These are phyloP conservation scores for Diarsia mendica DNA, from an alignment of 2,888 invertebrate genomes.

Conservation along the genomic window DNA sequence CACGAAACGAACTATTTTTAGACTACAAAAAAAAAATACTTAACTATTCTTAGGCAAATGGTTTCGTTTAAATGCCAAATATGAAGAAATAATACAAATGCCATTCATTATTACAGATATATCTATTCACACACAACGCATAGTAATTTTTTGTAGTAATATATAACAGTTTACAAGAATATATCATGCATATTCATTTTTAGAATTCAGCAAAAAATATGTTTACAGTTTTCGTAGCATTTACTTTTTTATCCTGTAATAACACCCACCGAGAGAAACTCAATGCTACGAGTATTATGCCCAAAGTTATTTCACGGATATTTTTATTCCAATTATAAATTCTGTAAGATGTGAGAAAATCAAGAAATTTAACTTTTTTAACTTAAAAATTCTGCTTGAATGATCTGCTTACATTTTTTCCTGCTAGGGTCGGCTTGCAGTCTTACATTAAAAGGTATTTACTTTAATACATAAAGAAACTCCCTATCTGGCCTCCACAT, in stretches of 20 bases:
- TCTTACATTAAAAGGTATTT: neutral
- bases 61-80: neutral
- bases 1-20: constrained; percentile 3
- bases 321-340: neutral
- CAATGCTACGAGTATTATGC: neutral
- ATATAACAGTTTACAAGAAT: neutral
- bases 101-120: neutral
- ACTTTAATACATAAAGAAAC: neutral
- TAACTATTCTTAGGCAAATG: neutral
- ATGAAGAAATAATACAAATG: neutral
- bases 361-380: neutral
- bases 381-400: neutral
- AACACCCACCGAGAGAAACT: constrained; percentile 1
- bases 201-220: neutral
- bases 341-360: too few relatives aligned
- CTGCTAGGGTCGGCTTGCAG: neutral
- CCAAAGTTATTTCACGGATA: neutral
- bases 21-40: neutral
- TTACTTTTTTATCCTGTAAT: constrained; percentile 7
- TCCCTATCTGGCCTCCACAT: neutral
- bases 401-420: neutral
- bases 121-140: neutral
- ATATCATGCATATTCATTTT: constrained; percentile 1
- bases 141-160: neutral
- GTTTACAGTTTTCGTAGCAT: constrained; percentile 16